A percentile compares a stretch with the other conserved stretches of the same genome.
These are phyloP conservation scores for Loriculus beryllinus DNA, from an alignment of 2,797 vertebrate genomes.

Conservation along the genomic window DNA sequence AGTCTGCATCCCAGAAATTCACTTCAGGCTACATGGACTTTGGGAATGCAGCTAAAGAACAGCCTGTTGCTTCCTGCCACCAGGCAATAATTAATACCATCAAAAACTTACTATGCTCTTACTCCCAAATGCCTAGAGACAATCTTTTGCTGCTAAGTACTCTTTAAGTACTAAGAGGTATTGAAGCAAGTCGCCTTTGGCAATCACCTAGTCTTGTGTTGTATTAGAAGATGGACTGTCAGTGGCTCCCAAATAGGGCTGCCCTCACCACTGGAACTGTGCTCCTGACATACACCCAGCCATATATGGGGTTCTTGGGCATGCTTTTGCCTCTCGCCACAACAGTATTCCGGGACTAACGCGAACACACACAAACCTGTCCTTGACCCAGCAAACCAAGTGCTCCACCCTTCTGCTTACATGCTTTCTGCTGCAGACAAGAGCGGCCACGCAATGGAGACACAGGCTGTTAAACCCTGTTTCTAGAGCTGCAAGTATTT, in stretches of 20 bases:
- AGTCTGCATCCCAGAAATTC: neutral
- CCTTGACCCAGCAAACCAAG: neutral
- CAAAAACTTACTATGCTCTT: neutral
- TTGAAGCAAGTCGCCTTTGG: neutral
- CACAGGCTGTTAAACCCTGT: neutral
- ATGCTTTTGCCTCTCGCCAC: neutral
- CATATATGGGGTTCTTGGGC: neutral
- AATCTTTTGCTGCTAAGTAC: neutral
- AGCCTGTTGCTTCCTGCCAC: neutral
- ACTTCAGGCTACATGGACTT: accelerated
- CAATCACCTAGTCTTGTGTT: neutral
- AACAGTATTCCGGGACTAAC: neutral
- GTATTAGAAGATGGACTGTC: neutral
- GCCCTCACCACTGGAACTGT: neutral
- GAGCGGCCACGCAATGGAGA: neutral
- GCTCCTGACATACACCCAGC: neutral
- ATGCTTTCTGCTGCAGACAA: neutral
- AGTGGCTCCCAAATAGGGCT: neutral
- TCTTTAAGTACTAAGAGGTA: neutral
- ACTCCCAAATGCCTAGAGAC: neutral
- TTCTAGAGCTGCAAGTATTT: neutral
- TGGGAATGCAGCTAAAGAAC: neutral
- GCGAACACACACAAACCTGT: neutral
- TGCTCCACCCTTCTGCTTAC: neutral
- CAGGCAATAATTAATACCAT: neutral